These are phyloP conservation scores for Cladopsammia gracilis DNA, from an alignment of 64 coral and sea anemone species.

Conservation along the genomic window DNA sequence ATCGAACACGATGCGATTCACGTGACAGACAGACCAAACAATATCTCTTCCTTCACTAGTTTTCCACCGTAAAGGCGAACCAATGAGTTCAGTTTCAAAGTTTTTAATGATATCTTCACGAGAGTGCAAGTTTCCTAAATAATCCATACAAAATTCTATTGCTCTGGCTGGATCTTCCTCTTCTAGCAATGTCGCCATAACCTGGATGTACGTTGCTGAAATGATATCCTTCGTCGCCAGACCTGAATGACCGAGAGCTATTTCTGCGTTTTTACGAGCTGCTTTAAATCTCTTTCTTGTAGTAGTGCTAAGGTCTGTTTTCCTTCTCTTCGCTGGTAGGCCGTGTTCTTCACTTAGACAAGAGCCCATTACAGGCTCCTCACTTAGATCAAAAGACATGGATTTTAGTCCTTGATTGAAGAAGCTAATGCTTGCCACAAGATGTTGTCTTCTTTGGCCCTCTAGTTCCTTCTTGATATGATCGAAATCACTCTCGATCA, in stretches of 20 bases:
- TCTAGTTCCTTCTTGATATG: neutral
- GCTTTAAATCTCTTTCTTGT: neutral
- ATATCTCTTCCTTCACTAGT: neutral
- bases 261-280: neutral
- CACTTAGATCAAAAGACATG: neutral
- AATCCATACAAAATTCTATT: neutral
- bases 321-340: too few relatives aligned
- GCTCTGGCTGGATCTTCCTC: neutral
- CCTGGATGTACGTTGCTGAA: neutral
- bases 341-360: too few relatives aligned
- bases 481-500: neutral
- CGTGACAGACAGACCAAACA: constrained; percentile 14
- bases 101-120: neutral
- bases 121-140: neutral
- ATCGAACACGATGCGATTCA: constrained; percentile 7
- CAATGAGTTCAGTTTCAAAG: neutral
- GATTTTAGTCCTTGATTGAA: neutral
- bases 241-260: neutral
- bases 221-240: neutral
- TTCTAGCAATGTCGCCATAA: neutral
- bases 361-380: neutral
- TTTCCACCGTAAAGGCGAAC: neutral
- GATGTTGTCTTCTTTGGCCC: neutral
- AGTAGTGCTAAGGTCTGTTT: neutral
- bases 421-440: neutral